Base-by-base conservation (phyloP, 2,797 vertebrate species). In the Sylvia borin region DNA sequence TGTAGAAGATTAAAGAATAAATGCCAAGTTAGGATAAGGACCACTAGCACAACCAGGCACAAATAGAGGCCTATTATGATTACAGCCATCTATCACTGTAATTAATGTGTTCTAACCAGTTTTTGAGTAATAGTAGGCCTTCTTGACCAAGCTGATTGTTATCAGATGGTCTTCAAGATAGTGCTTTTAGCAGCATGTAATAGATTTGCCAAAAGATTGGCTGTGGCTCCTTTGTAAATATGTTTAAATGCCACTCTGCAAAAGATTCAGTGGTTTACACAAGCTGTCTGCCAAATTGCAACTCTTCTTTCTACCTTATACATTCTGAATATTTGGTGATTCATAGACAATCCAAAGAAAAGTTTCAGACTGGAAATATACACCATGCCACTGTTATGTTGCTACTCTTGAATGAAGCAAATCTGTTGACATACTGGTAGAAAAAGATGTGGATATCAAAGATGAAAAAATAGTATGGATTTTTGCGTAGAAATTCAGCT, bases 131-230 rank as follows among this genome's bases (percentile, higher is more conserved):
- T 79, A 71, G 47, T 67, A 70, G 82, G 43, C 45, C 47, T 82
- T 94, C 92, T 91, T 8, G 5, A 82, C 75, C 51, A 65, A 74
- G 55, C 7, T 88, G 42, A 89, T 90, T 79, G 21, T 43, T 92
- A 85, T 94, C 55, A 95, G 62, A 76, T 71, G 34, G 60, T 85
- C 60, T 92, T 96, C 67, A 74, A 92, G 71, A 65, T 10, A 71
- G 38, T 42, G 15, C 50, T 77, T 91, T 92, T 86, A 89, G 58
- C 0, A 0, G 8, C 29, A 32, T 38, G 15, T 75, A 65, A 51
- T 71, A 88, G 57, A 79, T 83, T 76, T 79, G 50, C 60, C 3
- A 1, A 53, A 79, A 85, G 67, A 64, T 90, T 91, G 24, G 47
- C 80, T 55, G 42, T 81, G 45, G 47, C 32, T 87, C 29, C 13